Base-by-base conservation (phyloP, 2,888 invertebrate species). In the Lathronympha strigana region DNA sequence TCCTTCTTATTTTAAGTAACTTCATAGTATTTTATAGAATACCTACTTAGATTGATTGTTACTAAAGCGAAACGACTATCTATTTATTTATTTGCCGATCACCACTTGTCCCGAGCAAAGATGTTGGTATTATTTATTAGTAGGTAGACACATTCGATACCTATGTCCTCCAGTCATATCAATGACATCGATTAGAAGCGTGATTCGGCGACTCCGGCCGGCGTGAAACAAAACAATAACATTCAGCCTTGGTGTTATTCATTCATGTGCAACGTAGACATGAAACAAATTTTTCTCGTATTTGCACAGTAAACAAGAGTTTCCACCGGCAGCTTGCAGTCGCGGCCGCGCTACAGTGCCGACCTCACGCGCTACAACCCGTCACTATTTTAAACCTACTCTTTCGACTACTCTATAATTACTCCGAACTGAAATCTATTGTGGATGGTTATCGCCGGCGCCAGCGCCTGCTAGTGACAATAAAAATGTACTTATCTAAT, bases 211-310 rank as follows among this genome's bases (percentile, higher is more conserved):
- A 79, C 79, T 78, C 76, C 76, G 68, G 63, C 70, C 57, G 70
- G 72, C 76, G 68, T 72, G 66, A 77, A 78, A 71, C 77, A 78
- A 81, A 84, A 87, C 86, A 86, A 82, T 82, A 82, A 80, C 79
- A 78, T 71, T 76, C 80, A 84, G 78, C 88, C 90, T 88, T 90
- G 88, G 76, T 80, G 81, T 77, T 83, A 81, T 80, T 82, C 86
- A 82, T 84, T 89, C 81, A 83, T 78, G 83, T 84, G 81, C 86
- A 87, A 88, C 88, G 88, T 86, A 80, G 84, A 75, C 81, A 80
- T 84, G 81, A 83, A 87, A 81, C 82, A 78, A 82, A 83, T 84
- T 88, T 88, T 90, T 88, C 86, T 86, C 76, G 82, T 86, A 85
- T 88, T 89, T 88, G 80, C 83, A 80, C 82, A 77, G 80, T 83